phyloP scores from a whole-genome alignment of 2,113 vertebrate genomes.

The Plotosus lineatus region DNA sequence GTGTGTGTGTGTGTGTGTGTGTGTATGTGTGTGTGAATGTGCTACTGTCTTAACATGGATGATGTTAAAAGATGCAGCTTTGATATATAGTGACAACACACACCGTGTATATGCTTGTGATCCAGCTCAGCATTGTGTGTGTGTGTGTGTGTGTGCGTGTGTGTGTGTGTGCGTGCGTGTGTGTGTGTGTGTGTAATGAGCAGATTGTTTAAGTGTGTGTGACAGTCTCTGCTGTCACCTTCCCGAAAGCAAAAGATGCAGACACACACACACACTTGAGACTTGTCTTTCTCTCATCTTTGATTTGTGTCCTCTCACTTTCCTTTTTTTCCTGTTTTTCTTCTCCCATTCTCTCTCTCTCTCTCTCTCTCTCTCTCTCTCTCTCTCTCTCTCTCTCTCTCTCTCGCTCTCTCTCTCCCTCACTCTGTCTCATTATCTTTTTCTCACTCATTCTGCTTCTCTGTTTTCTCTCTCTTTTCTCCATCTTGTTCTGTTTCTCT shows the following conservation, averaged over 20 bases:
- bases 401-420: background rate
- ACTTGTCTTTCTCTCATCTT: background rate
- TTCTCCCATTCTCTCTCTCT: background rate
- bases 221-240: slow-evolving; percentile 13
- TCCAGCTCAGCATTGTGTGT: too few relatives aligned
- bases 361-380: background rate
- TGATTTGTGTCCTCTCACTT: background rate
- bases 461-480: background rate
- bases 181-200: slow-evolving; percentile 19
- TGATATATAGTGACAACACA: too few relatives aligned
- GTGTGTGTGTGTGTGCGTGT: too few relatives aligned
- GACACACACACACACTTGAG: background rate
- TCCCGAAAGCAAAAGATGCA: slow-evolving; percentile 23
- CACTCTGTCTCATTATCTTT: background rate
- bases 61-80: too few relatives aligned
- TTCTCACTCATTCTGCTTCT: too few relatives aligned
- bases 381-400: background rate
- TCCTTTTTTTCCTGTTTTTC: background rate
- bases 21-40: slow-evolving; percentile 3
- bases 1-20: slow-evolving; percentile 1
- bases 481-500: background rate
- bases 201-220: slow-evolving; percentile 1
- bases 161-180: too few relatives aligned
- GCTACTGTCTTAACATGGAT: background rate
- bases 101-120: too few relatives aligned